A percentile compares a stretch with the other conserved stretches of the same genome.
These are phyloP conservation scores for Mallotus villosus DNA, from an alignment of 2,797 vertebrate genomes.

Conservation along the genomic window DNA sequence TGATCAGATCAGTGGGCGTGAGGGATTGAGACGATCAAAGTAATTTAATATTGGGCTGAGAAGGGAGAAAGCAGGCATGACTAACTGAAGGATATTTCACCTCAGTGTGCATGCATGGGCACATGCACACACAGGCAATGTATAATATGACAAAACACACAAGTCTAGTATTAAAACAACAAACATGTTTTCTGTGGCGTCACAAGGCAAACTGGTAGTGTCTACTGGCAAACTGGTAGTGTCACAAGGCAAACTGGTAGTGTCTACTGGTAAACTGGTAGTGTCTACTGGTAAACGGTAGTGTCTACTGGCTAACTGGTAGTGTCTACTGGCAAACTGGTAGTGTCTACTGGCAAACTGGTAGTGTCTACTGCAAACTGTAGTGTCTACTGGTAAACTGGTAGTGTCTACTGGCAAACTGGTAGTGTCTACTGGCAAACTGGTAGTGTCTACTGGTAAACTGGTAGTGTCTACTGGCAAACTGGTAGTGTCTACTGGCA, in stretches of 20 bases:
- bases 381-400: background rate
- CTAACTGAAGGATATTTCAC: background rate
- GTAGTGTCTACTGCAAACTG: too few species aligned
- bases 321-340: background rate
- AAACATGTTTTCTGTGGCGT: background rate
- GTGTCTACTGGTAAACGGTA: background rate
- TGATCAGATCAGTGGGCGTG: slow-evolving; percentile 39
- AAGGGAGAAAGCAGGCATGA: slow-evolving; percentile 9
- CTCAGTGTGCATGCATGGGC: background rate
- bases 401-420: too few species aligned
- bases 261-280: background rate
- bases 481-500: too few species aligned
- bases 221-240: too few species aligned
- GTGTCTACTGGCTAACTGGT: too few species aligned
- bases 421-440: background rate
- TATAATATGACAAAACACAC: background rate
- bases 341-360: background rate
- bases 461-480: too few species aligned
- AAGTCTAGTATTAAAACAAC: background rate
- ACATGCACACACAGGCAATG: too few species aligned
- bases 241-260: too few species aligned
- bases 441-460: too few species aligned
- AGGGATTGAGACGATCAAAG: slow-evolving; percentile 26
- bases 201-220: background rate
- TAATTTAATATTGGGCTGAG: slow-evolving; percentile 31